Evolutionary conservation across 2,797 vertebrate genomes (phyloP).

Genomic region (Fundulus diaphanus): DNA sequence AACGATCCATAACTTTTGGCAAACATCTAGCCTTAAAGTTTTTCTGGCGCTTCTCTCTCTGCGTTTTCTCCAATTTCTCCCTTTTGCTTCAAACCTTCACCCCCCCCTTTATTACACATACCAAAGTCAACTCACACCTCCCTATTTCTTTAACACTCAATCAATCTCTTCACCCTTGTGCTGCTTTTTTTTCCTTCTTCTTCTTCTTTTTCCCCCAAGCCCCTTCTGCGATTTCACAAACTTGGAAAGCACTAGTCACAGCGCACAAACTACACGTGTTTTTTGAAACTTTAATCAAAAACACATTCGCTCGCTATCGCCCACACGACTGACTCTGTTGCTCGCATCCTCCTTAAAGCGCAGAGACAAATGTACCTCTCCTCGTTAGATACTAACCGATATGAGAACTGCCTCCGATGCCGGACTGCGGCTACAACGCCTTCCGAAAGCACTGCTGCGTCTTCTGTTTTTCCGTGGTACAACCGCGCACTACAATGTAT

Average conservation of each 20-base stretch:
- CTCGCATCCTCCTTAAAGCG: slow-evolving; percentile 58
- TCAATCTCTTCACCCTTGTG: slow-evolving; percentile 66
- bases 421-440: slow-evolving; percentile 28
- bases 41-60: slow-evolving; percentile 64
- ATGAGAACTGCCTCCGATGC: slow-evolving; percentile 17
- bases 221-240: slow-evolving; percentile 72
- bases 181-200: slow-evolving; percentile 29
- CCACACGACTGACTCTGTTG: slow-evolving; percentile 43
- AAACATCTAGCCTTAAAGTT: slow-evolving; percentile 57
- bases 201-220: no score
- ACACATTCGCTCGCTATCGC: slow-evolving; percentile 74
- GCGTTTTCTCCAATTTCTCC: slow-evolving; percentile 80
- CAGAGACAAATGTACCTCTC: slow-evolving; percentile 76
- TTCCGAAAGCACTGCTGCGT: neutral
- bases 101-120: slow-evolving; percentile 70
- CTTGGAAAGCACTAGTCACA: slow-evolving; percentile 74
- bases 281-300: slow-evolving; percentile 80
- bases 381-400: slow-evolving; percentile 65
- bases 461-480: neutral
- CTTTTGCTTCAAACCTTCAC: slow-evolving; percentile 71
- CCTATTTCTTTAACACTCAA: slow-evolving; percentile 69
- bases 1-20: slow-evolving; percentile 61
- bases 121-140: slow-evolving; percentile 74
- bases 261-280: slow-evolving; percentile 75
- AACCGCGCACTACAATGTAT: no score